Evolutionary conservation across 1,140 invertebrate genomes (phyloP).

Genomic region (Megathymus violae): DNA sequence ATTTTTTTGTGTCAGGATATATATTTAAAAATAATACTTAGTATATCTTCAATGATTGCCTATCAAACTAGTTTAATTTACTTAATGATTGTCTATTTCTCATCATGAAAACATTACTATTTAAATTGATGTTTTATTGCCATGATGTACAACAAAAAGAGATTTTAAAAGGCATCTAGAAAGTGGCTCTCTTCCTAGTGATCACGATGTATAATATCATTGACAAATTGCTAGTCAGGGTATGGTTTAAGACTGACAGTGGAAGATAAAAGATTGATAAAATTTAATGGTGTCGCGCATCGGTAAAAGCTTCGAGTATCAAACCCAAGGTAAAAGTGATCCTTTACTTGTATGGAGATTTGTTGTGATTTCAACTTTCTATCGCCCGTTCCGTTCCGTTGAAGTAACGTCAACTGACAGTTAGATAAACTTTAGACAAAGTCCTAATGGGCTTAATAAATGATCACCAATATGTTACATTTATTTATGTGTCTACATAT

Average conservation of each 20-base stretch:
- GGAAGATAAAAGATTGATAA: slow-evolving; percentile 21
- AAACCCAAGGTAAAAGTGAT: slow-evolving; percentile 6
- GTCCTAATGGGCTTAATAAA: too few relatives aligned
- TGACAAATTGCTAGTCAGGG: slow-evolving; percentile 15
- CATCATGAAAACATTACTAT: too few relatives aligned
- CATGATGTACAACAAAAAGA: background rate
- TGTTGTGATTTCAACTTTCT: slow-evolving; percentile 8
- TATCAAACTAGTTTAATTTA: too few relatives aligned
- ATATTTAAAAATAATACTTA: too few relatives aligned
- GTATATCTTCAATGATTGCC: too few relatives aligned
- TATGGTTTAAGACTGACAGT: slow-evolving; percentile 15
- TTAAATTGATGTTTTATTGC: too few relatives aligned
- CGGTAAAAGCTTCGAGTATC: background rate
- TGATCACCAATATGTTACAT: too few relatives aligned
- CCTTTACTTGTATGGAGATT: slow-evolving; percentile 9
- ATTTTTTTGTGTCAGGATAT: too few relatives aligned
- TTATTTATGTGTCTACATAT: too few relatives aligned
- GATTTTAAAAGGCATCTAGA: slow-evolving; percentile 13
- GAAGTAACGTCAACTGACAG: background rate
- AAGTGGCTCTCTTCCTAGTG: slow-evolving; percentile 8
- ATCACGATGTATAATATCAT: slow-evolving; percentile 15
- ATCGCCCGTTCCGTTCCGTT: background rate
- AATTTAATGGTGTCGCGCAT: background rate
- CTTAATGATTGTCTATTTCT: too few relatives aligned
- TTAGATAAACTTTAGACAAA: background rate